Evolutionary conservation across 1,140 invertebrate species (phyloP).

Genomic region (Bombyx mandarina): DNA sequence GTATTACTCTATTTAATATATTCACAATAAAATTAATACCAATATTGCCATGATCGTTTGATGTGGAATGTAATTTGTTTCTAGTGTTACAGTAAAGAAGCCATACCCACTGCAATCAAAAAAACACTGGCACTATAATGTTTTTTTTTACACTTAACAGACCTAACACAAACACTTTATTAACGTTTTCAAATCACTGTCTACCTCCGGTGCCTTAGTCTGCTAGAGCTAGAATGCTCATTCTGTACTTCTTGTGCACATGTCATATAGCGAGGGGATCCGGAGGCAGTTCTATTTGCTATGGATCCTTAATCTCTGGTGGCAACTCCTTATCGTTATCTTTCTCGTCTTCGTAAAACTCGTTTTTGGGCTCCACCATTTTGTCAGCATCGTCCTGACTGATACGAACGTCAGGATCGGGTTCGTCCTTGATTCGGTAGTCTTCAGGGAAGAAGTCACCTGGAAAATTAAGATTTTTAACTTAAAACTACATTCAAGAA

Average conservation of each 20-base stretch:
- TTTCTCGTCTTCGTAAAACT: conserved; percentile 94
- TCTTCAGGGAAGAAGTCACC: conserved; percentile 79
- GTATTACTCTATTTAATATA: too few species aligned
- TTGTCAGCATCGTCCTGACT: conserved; percentile 87
- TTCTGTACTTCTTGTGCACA: neutral
- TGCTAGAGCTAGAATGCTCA: too few species aligned
- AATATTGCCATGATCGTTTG: too few species aligned
- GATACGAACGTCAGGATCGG: conserved; percentile 86
- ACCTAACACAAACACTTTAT: too few species aligned
- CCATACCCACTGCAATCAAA: too few species aligned
- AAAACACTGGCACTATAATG: too few species aligned
- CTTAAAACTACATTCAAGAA: neutral
- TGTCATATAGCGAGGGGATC: conserved; percentile 40
- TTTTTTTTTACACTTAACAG: too few species aligned
- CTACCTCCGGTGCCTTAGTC: too few species aligned
- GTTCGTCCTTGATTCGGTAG: conserved; percentile 79
- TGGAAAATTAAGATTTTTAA: conserved; percentile 16
- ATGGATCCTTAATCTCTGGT: conserved; percentile 44
- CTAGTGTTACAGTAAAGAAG: too few species aligned
- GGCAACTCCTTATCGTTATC: conserved; percentile 78
- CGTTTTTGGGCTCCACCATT: conserved; percentile 89
- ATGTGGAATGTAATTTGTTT: too few species aligned
- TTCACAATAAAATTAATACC: too few species aligned
- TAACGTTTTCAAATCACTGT: too few species aligned
- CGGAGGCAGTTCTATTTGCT: conserved; percentile 36